Evolutionary conservation across 2,888 invertebrate species (phyloP), one percentile per base, ranked within the genome.

Genomic region (Dasysyrphus tricinctus): DNA sequence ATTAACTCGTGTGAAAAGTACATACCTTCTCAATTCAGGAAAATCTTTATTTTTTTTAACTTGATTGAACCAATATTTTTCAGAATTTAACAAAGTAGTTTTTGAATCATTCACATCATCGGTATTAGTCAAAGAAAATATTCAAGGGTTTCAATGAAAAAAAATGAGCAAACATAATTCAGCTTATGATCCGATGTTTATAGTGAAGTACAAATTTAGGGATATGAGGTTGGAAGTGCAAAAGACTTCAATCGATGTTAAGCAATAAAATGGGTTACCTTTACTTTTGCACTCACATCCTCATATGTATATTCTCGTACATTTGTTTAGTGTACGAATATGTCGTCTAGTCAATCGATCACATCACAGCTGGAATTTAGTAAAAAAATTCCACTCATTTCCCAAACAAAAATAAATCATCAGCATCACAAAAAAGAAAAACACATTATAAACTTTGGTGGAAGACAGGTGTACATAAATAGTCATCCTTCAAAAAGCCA

Each of bases 391-490:
- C 6, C 11, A 19, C 6, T 44, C 44, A 47, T 24, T 51, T 2
- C 24, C 49, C 11, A 57, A 57, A 57, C 8, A n/a, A 32, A n/a
- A 16, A 1, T 12, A 11, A 19, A 63, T 63, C 44, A 65, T 11
- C 63, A 29, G n/a, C 24, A 65, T 42, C 42, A 54, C 24, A 61
- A 24, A 49, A 16, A 11, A 39, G 34, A 39, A 39, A 37, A 16
- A 39, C 47, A 63, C n/a, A n/a, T n/a, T 44, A 67, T 19, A 81
- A 44, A 83, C 61, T 37, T 63, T 73, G 76, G 80, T 77, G 80
- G 69, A 85, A 80, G 84, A 70, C 76, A 80, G 32, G 44, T 84
- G 80, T 77, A 24, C 3, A 24, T 24, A 85, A 80, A 80, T 85
- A 85, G 54, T 72, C 78, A 82, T 47, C 63, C 74, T 54, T 69